Evolutionary conservation across 2,113 vertebrate genomes (phyloP), one percentile per base, ranked within the genome.

Genomic region (Girardinichthys multiradiatus): DNA sequence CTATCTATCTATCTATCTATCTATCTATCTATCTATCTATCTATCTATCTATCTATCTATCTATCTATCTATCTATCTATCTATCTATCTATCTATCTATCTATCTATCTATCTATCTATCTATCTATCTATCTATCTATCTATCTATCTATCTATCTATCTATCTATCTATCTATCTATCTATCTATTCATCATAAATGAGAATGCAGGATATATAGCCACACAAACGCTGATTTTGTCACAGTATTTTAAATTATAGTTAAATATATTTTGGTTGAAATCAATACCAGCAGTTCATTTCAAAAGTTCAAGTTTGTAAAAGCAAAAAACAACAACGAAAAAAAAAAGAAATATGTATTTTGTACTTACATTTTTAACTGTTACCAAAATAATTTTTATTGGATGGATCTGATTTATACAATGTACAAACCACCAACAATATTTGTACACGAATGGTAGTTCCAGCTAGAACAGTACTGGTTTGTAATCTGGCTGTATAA

Each of bases 51-150:
- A 28, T 51, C 30, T 35, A 35, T 35, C 33, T 35, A 35, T 35
- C n/a, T 70, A 75, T 83, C 58, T 71, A 70, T 77, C 68, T 54
- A 74, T 82, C 74, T 63, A 70, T 82, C 71, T 65, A 60, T 81
- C 69, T 71, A 31, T 74, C 64, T 64, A 45, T 65, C 66, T 74
- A 51, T 69, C 71, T 60, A 70, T 70, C 66, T 65, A 73, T 67
- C 68, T 67, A 65, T 45, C 26, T 39, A 45, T 65, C 37, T 39
- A 21, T 65, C 37, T 42, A 27, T 31, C 24, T 10, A 19, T 28
- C 28, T 48, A 24, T 65, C 39, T 57, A 48, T 64, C 60, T 60
- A 48, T 51, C n/a, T 64, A 21, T 57, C 31, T 51, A 9, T 48
- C 45, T 48, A 21, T 48, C 45, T 48, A 21, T 48, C 45, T 48